phyloP scores from a whole-genome alignment of 2,797 vertebrate species.

The Masticophis lateralis region DNA sequence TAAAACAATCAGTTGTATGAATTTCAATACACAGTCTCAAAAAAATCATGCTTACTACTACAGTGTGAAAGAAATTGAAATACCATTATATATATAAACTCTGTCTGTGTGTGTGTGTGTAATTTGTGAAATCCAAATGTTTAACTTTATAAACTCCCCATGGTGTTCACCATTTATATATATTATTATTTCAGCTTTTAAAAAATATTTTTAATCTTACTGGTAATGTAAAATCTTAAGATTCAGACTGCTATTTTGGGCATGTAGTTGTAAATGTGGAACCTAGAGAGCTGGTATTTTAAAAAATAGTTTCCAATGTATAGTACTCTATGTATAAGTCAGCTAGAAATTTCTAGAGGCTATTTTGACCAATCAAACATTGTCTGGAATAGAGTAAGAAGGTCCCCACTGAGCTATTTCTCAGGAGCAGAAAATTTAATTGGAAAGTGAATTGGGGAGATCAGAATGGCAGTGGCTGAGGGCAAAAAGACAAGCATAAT shows the following conservation, averaged over 20 bases:
- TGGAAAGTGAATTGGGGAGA: constrained; percentile 70
- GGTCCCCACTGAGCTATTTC: constrained; percentile 47
- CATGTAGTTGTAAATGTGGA: constrained; percentile 12
- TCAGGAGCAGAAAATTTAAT: constrained; percentile 68
- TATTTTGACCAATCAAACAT: constrained; percentile 56
- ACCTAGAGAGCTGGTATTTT: constrained; percentile 18
- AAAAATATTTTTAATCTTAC: background rate
- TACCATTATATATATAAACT: background rate
- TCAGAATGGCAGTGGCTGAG: constrained; percentile 63
- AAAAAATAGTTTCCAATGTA: constrained; percentile 30
- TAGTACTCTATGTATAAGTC: constrained; percentile 39
- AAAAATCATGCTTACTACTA: background rate
- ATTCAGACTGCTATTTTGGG: constrained; percentile 10
- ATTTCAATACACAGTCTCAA: background rate
- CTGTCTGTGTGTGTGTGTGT: too few species aligned
- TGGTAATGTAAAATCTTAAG: background rate
- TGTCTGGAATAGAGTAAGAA: constrained; percentile 31
- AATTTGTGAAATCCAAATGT: background rate
- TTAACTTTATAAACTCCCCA: background rate
- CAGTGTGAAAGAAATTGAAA: background rate
- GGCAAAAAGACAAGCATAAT: constrained; percentile 59
- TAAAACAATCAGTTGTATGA: background rate
- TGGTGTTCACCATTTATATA: background rate
- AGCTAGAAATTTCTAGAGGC: constrained; percentile 56
- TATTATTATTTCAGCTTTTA: background rate